Percentiles rank a stretch among this genome's conserved stretches.
Conservation (phyloP, 2,797 vertebrate species). For the Clarias platycephalus region DNA sequence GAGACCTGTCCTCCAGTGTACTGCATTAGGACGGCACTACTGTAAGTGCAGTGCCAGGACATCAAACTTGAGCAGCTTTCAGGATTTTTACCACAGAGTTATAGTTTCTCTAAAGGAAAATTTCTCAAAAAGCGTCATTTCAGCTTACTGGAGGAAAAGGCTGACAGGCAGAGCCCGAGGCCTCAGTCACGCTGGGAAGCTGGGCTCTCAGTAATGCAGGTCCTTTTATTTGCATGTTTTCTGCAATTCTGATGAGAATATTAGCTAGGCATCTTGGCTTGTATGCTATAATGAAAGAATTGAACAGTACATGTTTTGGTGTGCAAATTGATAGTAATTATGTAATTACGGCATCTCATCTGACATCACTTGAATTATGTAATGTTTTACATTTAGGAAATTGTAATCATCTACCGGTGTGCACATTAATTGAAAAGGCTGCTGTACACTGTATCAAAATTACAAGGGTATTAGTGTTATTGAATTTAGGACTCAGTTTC, state of each 20-base stretch:
- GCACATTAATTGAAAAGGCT: neutral
- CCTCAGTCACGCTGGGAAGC: neutral
- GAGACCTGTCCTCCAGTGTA: slow-evolving; percentile 30
- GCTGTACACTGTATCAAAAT: slow-evolving; percentile 9
- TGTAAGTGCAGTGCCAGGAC: slow-evolving; percentile 29
- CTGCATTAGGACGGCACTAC: slow-evolving; percentile 35
- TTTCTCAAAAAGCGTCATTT: slow-evolving; percentile 1
- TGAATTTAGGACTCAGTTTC: neutral
- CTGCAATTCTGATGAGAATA: slow-evolving; percentile 15
- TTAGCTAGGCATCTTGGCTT: slow-evolving; percentile 9
- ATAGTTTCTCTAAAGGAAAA: neutral
- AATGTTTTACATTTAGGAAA: neutral
- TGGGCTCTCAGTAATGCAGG: neutral
- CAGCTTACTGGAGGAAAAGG: neutral
- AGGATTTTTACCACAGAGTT: neutral
- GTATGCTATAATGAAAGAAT: slow-evolving; percentile 7
- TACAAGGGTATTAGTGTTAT: slow-evolving; percentile 4
- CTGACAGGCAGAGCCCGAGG: neutral
- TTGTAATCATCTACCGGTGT: neutral
- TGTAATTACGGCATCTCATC: neutral
- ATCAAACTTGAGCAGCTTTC: neutral
- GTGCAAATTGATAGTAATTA: slow-evolving; percentile 28
- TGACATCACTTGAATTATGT: neutral
- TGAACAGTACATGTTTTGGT: neutral
- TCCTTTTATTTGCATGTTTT: slow-evolving; percentile 4